These are phyloP conservation scores for Myotis brandtii DNA, from an alignment of 2,113 vertebrate species.

Conservation along the genomic window DNA sequence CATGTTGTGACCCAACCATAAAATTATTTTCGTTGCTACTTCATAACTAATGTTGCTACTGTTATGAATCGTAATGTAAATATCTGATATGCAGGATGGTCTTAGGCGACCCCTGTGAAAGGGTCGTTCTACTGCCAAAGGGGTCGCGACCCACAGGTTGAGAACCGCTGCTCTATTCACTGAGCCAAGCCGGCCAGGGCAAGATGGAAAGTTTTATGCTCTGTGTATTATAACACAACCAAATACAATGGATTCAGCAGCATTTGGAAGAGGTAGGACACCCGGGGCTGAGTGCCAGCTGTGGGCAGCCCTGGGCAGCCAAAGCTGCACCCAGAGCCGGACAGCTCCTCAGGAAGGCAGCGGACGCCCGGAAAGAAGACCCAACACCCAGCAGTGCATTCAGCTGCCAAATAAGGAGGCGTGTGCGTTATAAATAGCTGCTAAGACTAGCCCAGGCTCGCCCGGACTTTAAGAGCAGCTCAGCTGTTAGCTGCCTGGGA, in stretches of 20 bases:
- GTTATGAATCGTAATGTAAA: too few species aligned
- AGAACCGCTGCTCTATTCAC: too few species aligned
- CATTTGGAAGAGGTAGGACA: neutral
- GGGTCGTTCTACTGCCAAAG: too few species aligned
- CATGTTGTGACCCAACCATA: too few species aligned
- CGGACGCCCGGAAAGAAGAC: neutral
- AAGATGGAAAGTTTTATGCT: neutral
- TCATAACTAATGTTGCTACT: too few species aligned
- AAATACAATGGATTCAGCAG: neutral
- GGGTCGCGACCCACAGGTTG: too few species aligned
- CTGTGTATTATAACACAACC: neutral
- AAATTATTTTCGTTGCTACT: too few species aligned
- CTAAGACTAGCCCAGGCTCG: neutral
- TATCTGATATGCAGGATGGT: too few species aligned
- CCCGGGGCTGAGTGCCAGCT: rapidly evolving
- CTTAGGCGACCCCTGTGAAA: too few species aligned
- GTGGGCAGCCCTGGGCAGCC: neutral
- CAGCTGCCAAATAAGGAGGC: neutral
- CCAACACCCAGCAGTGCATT: neutral
- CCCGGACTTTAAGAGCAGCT: neutral
- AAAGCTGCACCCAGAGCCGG: neutral
- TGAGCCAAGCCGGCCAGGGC: too few species aligned
- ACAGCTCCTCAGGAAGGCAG: neutral
- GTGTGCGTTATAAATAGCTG: neutral
- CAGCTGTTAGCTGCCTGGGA: neutral